Evolutionary conservation across 2,797 vertebrate genomes (phyloP), one percentile per base, ranked within the genome.

Genomic region (Triplophysa bombifrons): DNA sequence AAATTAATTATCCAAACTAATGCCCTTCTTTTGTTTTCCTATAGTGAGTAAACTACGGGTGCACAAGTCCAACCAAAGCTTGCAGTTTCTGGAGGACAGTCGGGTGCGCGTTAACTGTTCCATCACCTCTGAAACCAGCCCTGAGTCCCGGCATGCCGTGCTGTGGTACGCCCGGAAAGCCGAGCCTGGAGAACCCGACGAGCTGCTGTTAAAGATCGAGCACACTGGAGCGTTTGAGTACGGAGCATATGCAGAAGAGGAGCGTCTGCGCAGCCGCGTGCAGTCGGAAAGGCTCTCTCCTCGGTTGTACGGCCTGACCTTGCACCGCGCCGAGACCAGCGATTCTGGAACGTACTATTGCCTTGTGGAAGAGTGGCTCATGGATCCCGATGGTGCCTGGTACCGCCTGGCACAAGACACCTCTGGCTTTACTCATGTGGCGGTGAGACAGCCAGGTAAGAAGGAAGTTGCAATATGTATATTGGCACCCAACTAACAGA

Each of bases 281-380:
- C 98, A 97, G 90, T 94, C 96, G 0, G 96, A 98, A 90, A 88
- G 92, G 65, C 87, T 92, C 44, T 93, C 92, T 0, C 90, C 92
- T 0, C 88, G 89, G 2, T 91, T 93, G 38, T 94, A 93, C 1
- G 90, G 88, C 50, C 94, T 99, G 78, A 98, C 96, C 0, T 93
- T 99, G 76, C 96, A 96, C 91, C 92, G 94, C 20, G 96, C 96
- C 0, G 96, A 97, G 87, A 93, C 92, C 86, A 93, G 94, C 0
- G 98, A 99, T 86, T 97, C 96, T 0, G 98, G 97, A 78, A 96
- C 95, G 46, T 99, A 99, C 91, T 99, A 98, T 91, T 99, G 98
- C 90, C 93, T 96, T 0, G 98, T 99, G 90, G 96, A 99, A 87
- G 98, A 99, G 88, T 99, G 96, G 97, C 93, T 97, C 85, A 95